phyloP scores from a whole-genome alignment of 2,113 vertebrate species.

The Bungarus multicinctus region DNA sequence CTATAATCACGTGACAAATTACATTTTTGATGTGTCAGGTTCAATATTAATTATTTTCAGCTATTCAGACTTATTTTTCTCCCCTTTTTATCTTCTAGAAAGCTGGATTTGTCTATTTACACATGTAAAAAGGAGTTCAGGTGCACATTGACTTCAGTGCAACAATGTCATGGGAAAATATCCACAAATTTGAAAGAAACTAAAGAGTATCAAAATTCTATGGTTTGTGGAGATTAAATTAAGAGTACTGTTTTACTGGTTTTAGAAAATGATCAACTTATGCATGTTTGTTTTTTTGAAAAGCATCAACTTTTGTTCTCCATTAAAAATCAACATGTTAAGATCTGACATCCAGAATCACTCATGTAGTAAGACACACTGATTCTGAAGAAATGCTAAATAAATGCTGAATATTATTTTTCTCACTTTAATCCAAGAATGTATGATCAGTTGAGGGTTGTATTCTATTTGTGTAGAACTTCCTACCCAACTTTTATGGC shows the following conservation, averaged over 20 bases:
- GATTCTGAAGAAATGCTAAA: not conserved
- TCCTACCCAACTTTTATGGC: not conserved
- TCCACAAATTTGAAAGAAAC: conserved; percentile 42
- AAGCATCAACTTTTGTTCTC: not conserved
- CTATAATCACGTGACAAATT: conserved; percentile 65
- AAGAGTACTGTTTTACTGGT: not conserved
- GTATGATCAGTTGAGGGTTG: not conserved
- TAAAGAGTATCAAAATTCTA: conserved; percentile 39
- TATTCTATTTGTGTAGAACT: not conserved
- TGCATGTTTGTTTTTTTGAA: not conserved
- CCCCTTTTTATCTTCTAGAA: conserved; percentile 57
- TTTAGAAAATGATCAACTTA: not conserved
- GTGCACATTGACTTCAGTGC: conserved; percentile 58
- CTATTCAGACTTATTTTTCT: conserved; percentile 40
- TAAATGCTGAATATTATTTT: not conserved
- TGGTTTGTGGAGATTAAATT: conserved; percentile 19
- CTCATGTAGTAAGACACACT: not conserved
- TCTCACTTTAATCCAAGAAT: not conserved
- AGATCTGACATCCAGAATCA: not conserved
- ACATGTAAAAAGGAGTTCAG: conserved; percentile 62
- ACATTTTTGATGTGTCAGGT: conserved; percentile 68
- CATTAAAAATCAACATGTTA: not conserved
- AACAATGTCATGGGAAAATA: conserved; percentile 59
- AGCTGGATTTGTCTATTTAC: conserved; percentile 59
- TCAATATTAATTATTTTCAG: conserved; percentile 68